phyloP scores from a whole-genome alignment of 2,888 invertebrate genomes.

The Acleris laterana region DNA sequence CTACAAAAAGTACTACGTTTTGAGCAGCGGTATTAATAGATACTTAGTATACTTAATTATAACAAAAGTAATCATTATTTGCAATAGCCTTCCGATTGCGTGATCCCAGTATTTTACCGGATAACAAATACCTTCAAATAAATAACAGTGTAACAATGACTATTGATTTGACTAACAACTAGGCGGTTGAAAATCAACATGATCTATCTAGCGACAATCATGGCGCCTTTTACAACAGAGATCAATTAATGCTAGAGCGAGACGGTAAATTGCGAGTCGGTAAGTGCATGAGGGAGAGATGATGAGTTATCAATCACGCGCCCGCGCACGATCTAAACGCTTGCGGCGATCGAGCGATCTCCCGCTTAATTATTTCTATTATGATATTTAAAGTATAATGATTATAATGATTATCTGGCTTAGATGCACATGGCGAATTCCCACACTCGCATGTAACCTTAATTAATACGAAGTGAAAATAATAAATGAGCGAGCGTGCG shows the following conservation, averaged over 20 bases:
- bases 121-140: slow-evolving; percentile 37
- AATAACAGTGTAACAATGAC: slow-evolving; percentile 54
- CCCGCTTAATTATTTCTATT: slow-evolving; percentile 82
- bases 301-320: slow-evolving; percentile 79
- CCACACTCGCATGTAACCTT: slow-evolving; percentile 64
- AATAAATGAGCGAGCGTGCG: slow-evolving; percentile 46
- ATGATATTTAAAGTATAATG: slow-evolving; percentile 81
- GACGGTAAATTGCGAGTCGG: slow-evolving; percentile 46
- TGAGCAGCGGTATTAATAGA: too few species aligned
- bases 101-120: slow-evolving; percentile 1
- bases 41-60: background rate
- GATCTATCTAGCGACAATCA: slow-evolving; percentile 75
- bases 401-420: slow-evolving; percentile 75
- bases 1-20: too few species aligned
- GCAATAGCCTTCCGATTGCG: slow-evolving; percentile 7
- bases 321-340: slow-evolving; percentile 75
- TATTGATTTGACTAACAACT: slow-evolving; percentile 71
- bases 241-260: slow-evolving; percentile 75
- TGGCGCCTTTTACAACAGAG: slow-evolving; percentile 76
- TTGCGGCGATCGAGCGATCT: slow-evolving; percentile 74
- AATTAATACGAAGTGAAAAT: slow-evolving; percentile 53
- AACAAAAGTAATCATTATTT: background rate
- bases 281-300: slow-evolving; percentile 53
- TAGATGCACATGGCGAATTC: slow-evolving; percentile 69
- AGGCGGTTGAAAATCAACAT: slow-evolving; percentile 66